These are phyloP conservation scores for Druon quercuslanigerum DNA, from an alignment of 1,140 invertebrate species.

Conservation along the genomic window DNA sequence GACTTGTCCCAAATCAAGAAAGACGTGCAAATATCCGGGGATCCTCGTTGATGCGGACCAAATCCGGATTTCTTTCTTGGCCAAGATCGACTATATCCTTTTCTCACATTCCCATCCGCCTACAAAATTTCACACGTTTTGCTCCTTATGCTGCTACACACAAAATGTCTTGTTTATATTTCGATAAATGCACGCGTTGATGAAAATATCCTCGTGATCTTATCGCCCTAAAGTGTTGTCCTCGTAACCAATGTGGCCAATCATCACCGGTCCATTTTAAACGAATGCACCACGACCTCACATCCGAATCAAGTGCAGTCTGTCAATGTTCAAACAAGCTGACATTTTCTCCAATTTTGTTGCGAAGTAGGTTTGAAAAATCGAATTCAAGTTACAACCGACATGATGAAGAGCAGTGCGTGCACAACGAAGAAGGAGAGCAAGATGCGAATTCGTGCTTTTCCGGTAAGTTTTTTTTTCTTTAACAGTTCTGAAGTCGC, in stretches of 20 bases:
- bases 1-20: neutral
- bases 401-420: constrained; percentile 85
- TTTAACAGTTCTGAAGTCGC: neutral
- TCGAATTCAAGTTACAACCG: constrained; percentile 46
- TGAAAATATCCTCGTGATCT: neutral
- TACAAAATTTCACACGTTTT: constrained; percentile 9
- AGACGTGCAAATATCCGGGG: neutral
- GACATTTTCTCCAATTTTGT: constrained; percentile 9
- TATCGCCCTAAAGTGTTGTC: neutral
- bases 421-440: constrained; percentile 88
- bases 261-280: constrained; percentile 3
- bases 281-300: neutral
- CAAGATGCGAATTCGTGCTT: constrained; percentile 98
- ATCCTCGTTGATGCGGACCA: neutral
- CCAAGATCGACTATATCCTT: neutral
- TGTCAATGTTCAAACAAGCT: constrained; percentile 33
- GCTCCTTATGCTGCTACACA: neutral
- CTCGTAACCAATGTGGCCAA: neutral
- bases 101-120: neutral
- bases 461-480: constrained; percentile 88
- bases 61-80: constrained; percentile 11
- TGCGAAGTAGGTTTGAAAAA: constrained; percentile 34
- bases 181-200: neutral
- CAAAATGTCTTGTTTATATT: constrained; percentile 28
- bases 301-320: constrained; percentile 30